These are phyloP conservation scores for Schizaphis graminum DNA, from an alignment of 2,888 invertebrate genomes.

Conservation along the genomic window DNA sequence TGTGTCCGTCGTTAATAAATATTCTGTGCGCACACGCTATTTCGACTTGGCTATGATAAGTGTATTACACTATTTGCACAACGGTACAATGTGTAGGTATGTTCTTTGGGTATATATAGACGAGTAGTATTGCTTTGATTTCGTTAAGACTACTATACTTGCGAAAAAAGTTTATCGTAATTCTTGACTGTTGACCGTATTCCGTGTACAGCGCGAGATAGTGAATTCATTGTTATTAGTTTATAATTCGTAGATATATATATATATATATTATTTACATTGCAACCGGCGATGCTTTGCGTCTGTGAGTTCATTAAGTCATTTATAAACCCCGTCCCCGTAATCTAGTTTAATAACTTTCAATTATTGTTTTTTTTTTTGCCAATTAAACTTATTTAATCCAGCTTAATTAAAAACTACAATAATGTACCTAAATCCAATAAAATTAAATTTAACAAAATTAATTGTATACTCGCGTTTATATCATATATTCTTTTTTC, in stretches of 20 bases:
- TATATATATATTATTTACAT: background rate
- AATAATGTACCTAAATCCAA: background rate
- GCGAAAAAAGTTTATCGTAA: background rate
- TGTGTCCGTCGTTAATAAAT: background rate
- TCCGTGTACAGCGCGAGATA: background rate
- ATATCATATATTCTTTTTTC: background rate
- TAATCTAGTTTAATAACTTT: conserved; percentile 40
- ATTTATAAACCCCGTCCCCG: background rate
- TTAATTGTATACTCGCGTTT: background rate
- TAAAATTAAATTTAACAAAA: conserved; percentile 29
- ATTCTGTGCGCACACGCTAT: background rate
- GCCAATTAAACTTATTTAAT: conserved; percentile 29
- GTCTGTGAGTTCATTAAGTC: conserved; percentile 8
- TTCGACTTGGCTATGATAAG: background rate
- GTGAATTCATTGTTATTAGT: background rate
- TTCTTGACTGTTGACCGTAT: background rate
- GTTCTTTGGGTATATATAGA: background rate
- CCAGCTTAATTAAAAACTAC: conserved; percentile 32
- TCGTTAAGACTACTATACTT: background rate
- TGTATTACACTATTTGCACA: background rate
- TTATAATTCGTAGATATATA: background rate
- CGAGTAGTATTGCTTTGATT: background rate
- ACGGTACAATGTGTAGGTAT: background rate
- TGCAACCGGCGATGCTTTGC: background rate
- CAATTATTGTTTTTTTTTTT: conserved; percentile 18